Percentiles rank a stretch among this genome's conserved stretches.
Evolutionary conservation across 2,888 invertebrate genomes (phyloP).

Genomic region (Tetragonisca angustula): DNA sequence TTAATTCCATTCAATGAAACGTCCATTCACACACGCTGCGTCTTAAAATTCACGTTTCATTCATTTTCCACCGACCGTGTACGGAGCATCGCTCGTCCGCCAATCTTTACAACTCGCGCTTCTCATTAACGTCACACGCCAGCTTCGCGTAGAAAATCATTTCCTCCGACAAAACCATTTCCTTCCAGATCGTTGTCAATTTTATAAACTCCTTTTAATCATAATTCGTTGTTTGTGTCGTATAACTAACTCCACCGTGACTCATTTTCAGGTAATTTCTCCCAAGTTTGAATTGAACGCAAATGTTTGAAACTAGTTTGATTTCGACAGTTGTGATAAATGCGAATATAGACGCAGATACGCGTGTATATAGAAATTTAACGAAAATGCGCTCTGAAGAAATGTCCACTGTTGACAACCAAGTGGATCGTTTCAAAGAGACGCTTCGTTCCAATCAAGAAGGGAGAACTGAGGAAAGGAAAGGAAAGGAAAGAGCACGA

Average conservation of each 20-base stretch:
- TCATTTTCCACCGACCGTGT: not conserved
- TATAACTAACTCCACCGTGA: no score
- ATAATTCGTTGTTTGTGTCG: no score
- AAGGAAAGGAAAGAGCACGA: not conserved
- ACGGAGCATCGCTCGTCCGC: not conserved
- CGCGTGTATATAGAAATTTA: no score
- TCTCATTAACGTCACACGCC: not conserved
- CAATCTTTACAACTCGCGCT: not conserved
- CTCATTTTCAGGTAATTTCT: no score
- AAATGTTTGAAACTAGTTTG: no score
- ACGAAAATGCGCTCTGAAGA: no score
- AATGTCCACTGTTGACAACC: no score
- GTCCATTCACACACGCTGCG: not conserved
- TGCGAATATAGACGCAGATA: no score
- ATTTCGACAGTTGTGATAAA: no score
- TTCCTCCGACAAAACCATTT: not conserved
- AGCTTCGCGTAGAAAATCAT: not conserved
- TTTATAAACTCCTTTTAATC: no score
- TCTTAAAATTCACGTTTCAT: constrained; percentile 2
- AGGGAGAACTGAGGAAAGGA: not conserved
- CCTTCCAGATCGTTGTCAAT: not conserved
- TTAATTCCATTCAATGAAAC: not conserved
- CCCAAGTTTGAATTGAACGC: no score
- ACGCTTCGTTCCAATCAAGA: not conserved
- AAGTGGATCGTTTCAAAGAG: not conserved